These are phyloP conservation scores for Hyaena hyaena DNA, from an alignment of 2,113 vertebrate species.

Conservation along the genomic window DNA sequence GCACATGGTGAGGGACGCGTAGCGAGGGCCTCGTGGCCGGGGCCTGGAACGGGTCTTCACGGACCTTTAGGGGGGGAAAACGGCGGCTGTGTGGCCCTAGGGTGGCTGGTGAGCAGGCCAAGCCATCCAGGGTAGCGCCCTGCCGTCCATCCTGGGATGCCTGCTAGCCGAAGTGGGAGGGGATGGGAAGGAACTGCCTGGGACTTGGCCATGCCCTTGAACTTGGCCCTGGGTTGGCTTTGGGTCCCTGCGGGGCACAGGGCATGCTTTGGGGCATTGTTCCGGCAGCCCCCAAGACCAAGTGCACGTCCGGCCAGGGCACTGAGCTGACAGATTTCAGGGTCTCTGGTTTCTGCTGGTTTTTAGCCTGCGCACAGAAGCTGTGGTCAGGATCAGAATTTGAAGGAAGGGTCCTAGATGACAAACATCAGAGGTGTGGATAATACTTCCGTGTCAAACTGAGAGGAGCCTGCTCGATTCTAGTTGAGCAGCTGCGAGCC, in stretches of 20 bases:
- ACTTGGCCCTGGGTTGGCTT: neutral
- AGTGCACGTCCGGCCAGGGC: neutral
- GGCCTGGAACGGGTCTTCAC: neutral
- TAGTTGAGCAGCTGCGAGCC: accelerated
- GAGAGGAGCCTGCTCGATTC: neutral
- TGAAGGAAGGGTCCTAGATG: neutral
- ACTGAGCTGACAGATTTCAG: neutral
- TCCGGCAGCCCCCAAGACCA: neutral
- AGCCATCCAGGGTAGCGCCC: accelerated
- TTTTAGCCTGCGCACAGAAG: neutral
- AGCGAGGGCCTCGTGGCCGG: neutral
- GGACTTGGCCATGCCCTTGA: neutral
- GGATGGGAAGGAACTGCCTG: neutral
- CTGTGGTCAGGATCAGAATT: accelerated
- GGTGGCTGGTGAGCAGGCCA: accelerated
- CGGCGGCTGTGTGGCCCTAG: accelerated
- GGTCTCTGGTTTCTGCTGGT: neutral
- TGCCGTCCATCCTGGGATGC: accelerated
- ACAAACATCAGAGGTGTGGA: neutral
- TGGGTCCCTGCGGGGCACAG: neutral
- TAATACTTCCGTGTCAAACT: accelerated
- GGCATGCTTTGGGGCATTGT: too few species aligned
- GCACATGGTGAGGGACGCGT: accelerated
- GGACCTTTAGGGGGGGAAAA: neutral
- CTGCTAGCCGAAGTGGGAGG: neutral